Conservation (phyloP, 1,140 invertebrate species). For the Stegodyphus dumicola region DNA sequence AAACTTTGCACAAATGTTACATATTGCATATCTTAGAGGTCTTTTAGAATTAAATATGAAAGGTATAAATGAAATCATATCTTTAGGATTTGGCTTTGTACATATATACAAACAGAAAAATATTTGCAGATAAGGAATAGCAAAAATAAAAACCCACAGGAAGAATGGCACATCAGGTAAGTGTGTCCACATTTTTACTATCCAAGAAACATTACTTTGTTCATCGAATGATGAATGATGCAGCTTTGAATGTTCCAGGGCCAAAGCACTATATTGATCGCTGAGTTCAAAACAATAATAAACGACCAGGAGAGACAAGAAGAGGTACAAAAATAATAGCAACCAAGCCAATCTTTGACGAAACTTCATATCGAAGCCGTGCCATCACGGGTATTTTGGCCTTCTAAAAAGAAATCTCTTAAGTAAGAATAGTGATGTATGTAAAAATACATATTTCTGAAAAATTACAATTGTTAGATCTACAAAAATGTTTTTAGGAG, state of each 20-base stretch:
- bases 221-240: conserved; percentile 24
- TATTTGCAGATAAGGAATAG: conserved; percentile 39
- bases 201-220: conserved; percentile 1
- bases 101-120: conserved; percentile 52
- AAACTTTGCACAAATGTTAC: too few species aligned
- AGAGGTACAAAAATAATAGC: conserved; percentile 36
- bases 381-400: conserved; percentile 28
- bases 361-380: conserved; percentile 31
- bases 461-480: too few species aligned
- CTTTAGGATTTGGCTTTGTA: conserved; percentile 46
- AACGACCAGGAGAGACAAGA: conserved; percentile 16
- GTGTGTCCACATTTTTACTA: conserved; percentile 4
- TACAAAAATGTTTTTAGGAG: too few species aligned
- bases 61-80: neutral
- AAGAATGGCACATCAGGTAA: conserved; percentile 37
- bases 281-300: conserved; percentile 49
- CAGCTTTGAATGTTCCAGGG: conserved; percentile 35
- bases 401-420: too few species aligned
- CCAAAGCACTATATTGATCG: conserved; percentile 36
- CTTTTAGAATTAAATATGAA: neutral
- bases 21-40: too few species aligned
- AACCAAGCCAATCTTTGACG: conserved; percentile 53
- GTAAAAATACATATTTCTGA: too few species aligned
- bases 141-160: conserved; percentile 33
- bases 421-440: too few species aligned